Evolutionary conservation across 2,888 invertebrate species (phyloP), one percentile per base, ranked within the genome.

Genomic region (Antheraea yamamai): DNA sequence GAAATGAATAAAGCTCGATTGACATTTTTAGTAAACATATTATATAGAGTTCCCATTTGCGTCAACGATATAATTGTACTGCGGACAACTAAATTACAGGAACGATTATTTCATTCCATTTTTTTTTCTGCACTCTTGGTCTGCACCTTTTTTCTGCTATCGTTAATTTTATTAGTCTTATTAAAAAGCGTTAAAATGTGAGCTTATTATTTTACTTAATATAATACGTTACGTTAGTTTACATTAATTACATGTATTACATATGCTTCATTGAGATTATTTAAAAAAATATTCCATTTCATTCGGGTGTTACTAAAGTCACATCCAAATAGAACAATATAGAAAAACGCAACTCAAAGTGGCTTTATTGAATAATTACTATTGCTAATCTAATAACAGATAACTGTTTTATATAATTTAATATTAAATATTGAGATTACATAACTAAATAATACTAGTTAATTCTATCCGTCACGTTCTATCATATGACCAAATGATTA

Each of bases 1-100:
- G 10, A 70, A 70, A 70, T 39, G 39, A 39, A 66, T 66, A 70
- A 70, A 70, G 39, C 70, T n/a, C 73, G 12, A 55, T 73, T 35
- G 51, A 30, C 73, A 35, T 73, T 73, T 58, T 73, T 73, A 64
- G 10, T 39, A 39, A 39, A n/a, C 39, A 66, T 52, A 23, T 16
- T 72, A 58, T 30, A 72, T 51, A 72, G 16, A 58, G 55, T 20
- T 55, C 7, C 16, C 26, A 20, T 55, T 51, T 20, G 20, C 8
- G n/a, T 23, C 61, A 61, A 23, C 61, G 61, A n/a, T 20, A 55
- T n/a, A 18, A 55, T n/a, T n/a, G 20, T 20, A 20, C 61, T 61
- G 0, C 12, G 61, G 16, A 51, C n/a, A 4, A 26, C 26, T 72
- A 51, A 7, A 23, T n/a, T 23, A 23, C 8, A 61, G 7, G 23